Percentiles rank a stretch among this genome's conserved stretches.
Evolutionary conservation across 1,140 invertebrate genomes (phyloP).

Genomic region (Bombus confusus): DNA sequence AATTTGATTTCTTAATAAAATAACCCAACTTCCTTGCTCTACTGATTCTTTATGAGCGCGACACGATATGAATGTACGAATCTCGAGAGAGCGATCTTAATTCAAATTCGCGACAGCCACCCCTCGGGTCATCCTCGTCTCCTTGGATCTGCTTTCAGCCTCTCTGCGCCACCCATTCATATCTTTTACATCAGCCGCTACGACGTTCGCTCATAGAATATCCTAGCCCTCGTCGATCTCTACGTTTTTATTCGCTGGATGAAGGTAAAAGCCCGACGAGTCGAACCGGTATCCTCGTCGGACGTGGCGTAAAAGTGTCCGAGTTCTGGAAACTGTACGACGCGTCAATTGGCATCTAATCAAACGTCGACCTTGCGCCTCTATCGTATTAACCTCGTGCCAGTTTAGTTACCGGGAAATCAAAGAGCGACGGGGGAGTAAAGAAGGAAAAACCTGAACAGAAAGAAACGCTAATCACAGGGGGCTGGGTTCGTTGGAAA

Average conservation of each 20-base stretch:
- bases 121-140: background rate
- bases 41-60: background rate
- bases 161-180: background rate
- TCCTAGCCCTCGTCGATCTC: background rate
- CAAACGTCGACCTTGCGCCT: slow-evolving; percentile 55
- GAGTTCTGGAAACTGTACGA: slow-evolving; percentile 38
- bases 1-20: background rate
- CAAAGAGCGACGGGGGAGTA: background rate
- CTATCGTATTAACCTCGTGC: slow-evolving; percentile 15
- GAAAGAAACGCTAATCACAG: background rate
- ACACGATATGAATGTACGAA: background rate
- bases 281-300: too few relatives aligned
- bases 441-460: too few relatives aligned
- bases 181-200: background rate
- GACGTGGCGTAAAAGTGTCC: background rate
- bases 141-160: background rate
- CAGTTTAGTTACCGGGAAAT: background rate
- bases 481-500: background rate
- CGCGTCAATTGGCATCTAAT: slow-evolving; percentile 46
- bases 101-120: background rate
- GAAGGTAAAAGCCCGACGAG: background rate
- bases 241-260: background rate
- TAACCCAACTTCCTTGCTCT: too few relatives aligned
- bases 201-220: background rate
- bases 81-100: background rate